Evolutionary conservation across 2,888 invertebrate species (phyloP).

Genomic region (Neoitamus cyanurus): DNA sequence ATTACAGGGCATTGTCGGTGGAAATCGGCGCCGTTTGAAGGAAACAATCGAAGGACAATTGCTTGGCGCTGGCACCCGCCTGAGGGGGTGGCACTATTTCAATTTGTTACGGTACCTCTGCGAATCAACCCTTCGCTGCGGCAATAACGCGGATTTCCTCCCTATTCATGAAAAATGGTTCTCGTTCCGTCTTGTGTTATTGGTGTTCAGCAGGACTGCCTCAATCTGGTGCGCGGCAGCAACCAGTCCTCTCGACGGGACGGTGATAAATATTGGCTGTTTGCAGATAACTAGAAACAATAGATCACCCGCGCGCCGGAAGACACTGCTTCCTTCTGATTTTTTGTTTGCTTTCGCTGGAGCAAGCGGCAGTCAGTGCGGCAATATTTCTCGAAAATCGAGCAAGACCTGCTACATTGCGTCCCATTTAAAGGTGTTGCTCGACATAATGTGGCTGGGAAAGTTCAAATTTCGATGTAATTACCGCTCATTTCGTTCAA

Average conservation of each 20-base stretch:
- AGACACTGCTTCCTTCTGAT: background rate
- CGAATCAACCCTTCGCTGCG: background rate
- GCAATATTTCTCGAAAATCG: background rate
- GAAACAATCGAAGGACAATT: conserved; percentile 20
- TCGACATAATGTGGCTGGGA: background rate
- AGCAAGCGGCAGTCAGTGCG: background rate
- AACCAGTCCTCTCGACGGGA: background rate
- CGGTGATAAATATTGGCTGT: conserved; percentile 20
- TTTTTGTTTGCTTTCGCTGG: background rate
- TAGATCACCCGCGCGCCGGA: conserved; percentile 2
- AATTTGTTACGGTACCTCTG: conserved; percentile 5
- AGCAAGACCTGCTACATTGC: background rate
- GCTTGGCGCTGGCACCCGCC: background rate
- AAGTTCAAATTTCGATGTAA: background rate
- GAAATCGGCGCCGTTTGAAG: background rate
- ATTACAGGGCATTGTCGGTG: background rate
- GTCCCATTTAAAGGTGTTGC: background rate
- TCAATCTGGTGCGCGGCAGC: background rate
- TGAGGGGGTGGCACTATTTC: conserved; percentile 1
- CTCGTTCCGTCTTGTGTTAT: conserved; percentile 8
- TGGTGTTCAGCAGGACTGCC: background rate
- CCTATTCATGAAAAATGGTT: conserved; percentile 19
- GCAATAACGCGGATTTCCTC: background rate
- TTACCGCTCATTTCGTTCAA: no score
- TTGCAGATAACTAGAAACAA: conserved; percentile 35